Base-by-base conservation (phyloP, 2,888 invertebrate genomes). In the Drosophila falleni region DNA sequence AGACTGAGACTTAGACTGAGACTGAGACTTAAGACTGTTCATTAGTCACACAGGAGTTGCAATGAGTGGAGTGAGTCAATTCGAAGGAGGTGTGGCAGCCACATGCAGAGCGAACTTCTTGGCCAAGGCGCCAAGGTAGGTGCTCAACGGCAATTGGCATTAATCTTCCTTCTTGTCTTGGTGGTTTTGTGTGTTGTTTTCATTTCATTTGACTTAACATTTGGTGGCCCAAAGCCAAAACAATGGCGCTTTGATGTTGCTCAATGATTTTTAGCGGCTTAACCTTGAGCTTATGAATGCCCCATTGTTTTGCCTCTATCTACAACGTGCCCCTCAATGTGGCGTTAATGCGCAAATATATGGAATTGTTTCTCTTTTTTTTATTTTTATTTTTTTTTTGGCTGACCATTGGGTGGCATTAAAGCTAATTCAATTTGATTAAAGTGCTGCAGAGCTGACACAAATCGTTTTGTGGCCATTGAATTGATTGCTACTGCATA, bases 251-350 rank as follows among this genome's bases (percentile, higher is more conserved):
- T 84, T 84, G 81, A 84, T 86, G 84, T 83, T 73, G 79, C 67
- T 78, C 87, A 89, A 84, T 84, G 84, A 89, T 89, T 81, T 87
- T 84, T 81, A 84, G 89, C 87, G 79, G 84, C 67, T 84, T 87
- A 89, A 89, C 84, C 84, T 84, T 84, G 76, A 71, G 72, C 78
- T 83, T 78, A 84, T 84, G 81, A 83, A 88, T 88, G 84, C 39
- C 26, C 78, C 83, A 88, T 88, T 86, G 88, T 77, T 71, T 54
- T 44, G 11, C 1, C 37, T 16, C 29, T 16, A 8, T 5, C 8
- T 23, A 8, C 8, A 1, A 1, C 11, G 1, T 5, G 9, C 11
- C 8, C 53, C 16, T 3, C 76, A 82, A 76, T 74, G 77, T 73
- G 83, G 83, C 80, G 86, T 77, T 83, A 83, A 88, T 88, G 86